Evolutionary conservation across 64 coral and sea anemone species (phyloP).

Genomic region (Porites lutea): DNA sequence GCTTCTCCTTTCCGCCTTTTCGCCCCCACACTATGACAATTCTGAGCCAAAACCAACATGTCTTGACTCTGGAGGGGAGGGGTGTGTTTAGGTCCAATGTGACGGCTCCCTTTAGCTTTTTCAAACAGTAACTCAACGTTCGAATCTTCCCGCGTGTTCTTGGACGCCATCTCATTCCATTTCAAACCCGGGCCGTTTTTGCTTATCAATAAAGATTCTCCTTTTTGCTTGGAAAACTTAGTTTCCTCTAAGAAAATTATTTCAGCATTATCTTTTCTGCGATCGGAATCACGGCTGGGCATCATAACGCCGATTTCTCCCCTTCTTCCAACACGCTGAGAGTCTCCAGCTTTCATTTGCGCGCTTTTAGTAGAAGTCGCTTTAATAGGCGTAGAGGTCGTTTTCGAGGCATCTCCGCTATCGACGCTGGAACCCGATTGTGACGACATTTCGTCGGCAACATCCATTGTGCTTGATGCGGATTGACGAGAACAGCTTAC

Average conservation of each 20-base stretch:
- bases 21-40: not conserved
- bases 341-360: not conserved
- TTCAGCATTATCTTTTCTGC: not conserved
- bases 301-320: not conserved
- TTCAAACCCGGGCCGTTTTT: conserved; percentile 26
- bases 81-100: conserved; percentile 19
- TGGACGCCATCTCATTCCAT: not conserved
- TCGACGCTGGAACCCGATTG: not conserved
- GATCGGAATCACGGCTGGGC: not conserved
- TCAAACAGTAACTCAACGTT: conserved; percentile 14
- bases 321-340: not conserved
- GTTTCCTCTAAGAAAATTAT: not conserved
- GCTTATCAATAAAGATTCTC: not conserved
- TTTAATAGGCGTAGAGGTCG: not conserved
- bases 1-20: conserved; percentile 33
- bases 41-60: not conserved
- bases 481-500: not conserved
- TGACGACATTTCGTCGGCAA: not conserved
- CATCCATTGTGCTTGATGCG: not conserved
- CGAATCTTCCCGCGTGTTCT: conserved; percentile 17
- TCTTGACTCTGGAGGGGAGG: conserved; percentile 11
- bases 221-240: conserved; percentile 16
- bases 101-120: not conserved
- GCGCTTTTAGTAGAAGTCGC: not conserved
- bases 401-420: not conserved